Evolutionary conservation across 2,797 vertebrate genomes (phyloP).

Genomic region (Ammospiza maritima): DNA sequence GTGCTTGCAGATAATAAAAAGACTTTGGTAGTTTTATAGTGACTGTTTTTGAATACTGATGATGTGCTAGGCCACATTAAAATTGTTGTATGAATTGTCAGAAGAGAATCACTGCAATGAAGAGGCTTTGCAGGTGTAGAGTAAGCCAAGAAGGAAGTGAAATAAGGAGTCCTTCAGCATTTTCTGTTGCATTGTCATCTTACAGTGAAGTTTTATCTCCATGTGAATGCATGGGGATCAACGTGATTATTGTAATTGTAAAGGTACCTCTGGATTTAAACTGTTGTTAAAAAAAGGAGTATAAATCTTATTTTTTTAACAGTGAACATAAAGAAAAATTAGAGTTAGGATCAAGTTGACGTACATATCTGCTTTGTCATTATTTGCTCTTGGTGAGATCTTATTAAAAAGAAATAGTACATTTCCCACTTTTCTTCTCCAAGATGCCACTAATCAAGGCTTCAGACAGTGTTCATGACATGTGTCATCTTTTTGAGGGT

Average conservation of each 20-base stretch:
- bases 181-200: background rate
- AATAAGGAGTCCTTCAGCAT: background rate
- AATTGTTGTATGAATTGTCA: background rate
- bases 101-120: background rate
- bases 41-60: background rate
- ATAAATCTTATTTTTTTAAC: background rate
- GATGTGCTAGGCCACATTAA: background rate
- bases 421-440: background rate
- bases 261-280: background rate
- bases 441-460: background rate
- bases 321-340: background rate
- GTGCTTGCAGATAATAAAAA: background rate
- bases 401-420: background rate
- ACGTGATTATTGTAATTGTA: background rate
- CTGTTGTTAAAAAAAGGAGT: background rate
- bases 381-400: background rate
- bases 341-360: background rate
- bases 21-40: background rate
- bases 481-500: background rate
- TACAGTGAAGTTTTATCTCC: background rate
- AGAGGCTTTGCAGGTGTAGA: background rate
- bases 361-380: background rate
- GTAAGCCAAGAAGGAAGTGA: background rate
- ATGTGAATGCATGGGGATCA: background rate
- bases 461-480: background rate